Conservation (phyloP, 1,140 invertebrate species). For the Eubasilissa regina region DNA sequence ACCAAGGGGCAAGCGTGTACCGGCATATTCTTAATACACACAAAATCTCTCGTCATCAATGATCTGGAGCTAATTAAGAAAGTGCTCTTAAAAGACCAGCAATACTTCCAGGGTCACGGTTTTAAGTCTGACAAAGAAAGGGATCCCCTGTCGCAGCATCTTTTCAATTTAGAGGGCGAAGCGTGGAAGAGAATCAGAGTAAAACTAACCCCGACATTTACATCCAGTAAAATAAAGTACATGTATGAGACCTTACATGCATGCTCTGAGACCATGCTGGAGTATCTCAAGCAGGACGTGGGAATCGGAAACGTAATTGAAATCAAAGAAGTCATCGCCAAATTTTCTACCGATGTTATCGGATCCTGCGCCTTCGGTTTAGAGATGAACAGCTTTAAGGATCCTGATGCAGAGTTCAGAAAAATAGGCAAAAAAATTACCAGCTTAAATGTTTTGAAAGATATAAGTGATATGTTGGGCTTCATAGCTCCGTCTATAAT, state of each 20-base stretch:
- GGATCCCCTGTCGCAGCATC: conserved; percentile 69
- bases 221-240: conserved; percentile 63
- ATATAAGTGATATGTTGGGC: not conserved
- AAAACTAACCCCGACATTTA: conserved; percentile 64
- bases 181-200: conserved; percentile 63
- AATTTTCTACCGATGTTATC: conserved; percentile 78
- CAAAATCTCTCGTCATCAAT: conserved; percentile 69
- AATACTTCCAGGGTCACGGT: conserved; percentile 70
- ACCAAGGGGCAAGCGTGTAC: conserved; percentile 34
- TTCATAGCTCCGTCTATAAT: conserved; percentile 34
- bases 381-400: conserved; percentile 73
- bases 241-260: conserved; percentile 63
- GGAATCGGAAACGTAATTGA: conserved; percentile 65
- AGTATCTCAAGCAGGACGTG: conserved; percentile 63
- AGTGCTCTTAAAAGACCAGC: conserved; percentile 76
- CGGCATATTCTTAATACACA: conserved; percentile 64
- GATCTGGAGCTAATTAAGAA: conserved; percentile 76
- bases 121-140: conserved; percentile 66
- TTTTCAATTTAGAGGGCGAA: conserved; percentile 67
- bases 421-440: conserved; percentile 67
- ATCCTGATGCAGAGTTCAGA: conserved; percentile 73
- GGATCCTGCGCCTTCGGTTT: conserved; percentile 77
- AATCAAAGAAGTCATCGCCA: conserved; percentile 73
- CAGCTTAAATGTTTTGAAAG: conserved; percentile 13
- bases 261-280: conserved; percentile 66